Evolutionary conservation across 2,888 invertebrate species (phyloP).

Genomic region (Apotomis turbidana): DNA sequence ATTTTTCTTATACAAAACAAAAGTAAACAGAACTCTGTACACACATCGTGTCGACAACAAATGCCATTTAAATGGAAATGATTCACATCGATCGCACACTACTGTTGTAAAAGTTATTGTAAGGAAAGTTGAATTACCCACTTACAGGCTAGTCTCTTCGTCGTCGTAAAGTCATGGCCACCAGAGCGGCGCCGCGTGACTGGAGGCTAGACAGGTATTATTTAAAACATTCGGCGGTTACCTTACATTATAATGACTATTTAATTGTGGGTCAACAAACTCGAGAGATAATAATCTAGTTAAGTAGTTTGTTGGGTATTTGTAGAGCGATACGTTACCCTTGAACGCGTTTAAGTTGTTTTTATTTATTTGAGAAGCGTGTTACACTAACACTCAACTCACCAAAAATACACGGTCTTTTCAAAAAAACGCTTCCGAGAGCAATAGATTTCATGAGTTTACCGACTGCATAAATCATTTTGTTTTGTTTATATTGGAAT

Average conservation of each 20-base stretch:
- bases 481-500: constrained; percentile 1
- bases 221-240: constrained; percentile 53
- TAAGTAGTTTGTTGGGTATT: constrained; percentile 45
- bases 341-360: constrained; percentile 36
- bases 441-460: background rate
- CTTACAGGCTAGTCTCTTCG: constrained; percentile 30
- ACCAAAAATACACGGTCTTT: constrained; percentile 1
- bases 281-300: constrained; percentile 50
- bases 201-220: constrained; percentile 51
- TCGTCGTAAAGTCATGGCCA: constrained; percentile 46
- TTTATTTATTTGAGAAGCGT: constrained; percentile 15
- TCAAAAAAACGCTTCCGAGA: background rate
- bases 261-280: constrained; percentile 72
- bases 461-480: constrained; percentile 13
- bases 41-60: constrained; percentile 17
- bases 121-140: constrained; percentile 35
- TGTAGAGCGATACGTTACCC: constrained; percentile 32
- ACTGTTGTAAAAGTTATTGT: constrained; percentile 11
- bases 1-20: constrained; percentile 16
- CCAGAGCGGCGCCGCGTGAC: constrained; percentile 46
- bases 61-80: constrained; percentile 14
- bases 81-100: constrained; percentile 20
- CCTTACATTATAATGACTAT: constrained; percentile 62
- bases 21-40: constrained; percentile 20
- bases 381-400: constrained; percentile 7